phyloP scores from a whole-genome alignment of 2,797 vertebrate species.

The Anguilla obscura region DNA sequence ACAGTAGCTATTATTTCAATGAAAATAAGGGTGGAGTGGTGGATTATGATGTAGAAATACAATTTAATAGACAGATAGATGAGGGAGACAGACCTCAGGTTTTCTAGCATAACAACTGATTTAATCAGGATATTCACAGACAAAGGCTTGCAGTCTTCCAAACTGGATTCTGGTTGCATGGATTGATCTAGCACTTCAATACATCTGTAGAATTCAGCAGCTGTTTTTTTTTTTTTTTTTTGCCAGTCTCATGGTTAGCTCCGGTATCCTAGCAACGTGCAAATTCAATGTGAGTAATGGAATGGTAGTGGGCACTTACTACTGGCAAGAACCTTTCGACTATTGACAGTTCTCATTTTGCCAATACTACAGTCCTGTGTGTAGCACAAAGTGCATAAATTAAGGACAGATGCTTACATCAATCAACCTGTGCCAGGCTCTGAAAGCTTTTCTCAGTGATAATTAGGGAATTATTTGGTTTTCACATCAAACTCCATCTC shows the following conservation, averaged over 20 bases:
- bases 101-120: not conserved
- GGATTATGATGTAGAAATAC: not conserved
- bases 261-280: conserved; percentile 2
- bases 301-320: not conserved
- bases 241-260: not conserved
- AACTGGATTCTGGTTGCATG: not conserved
- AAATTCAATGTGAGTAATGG: not conserved
- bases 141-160: not conserved
- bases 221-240: not conserved
- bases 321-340: not conserved
- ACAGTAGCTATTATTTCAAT: not conserved
- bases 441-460: not conserved
- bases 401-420: not conserved
- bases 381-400: not conserved
- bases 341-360: not conserved
- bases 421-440: not conserved
- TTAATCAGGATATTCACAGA: not conserved
- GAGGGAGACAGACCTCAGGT: not conserved
- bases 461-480: not conserved
- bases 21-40: not conserved
- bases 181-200: not conserved
- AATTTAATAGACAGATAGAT: not conserved
- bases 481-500: not conserved
- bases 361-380: not conserved
- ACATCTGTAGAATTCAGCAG: not conserved